These are phyloP conservation scores for Plagodis pulveraria DNA, from an alignment of 2,888 invertebrate genomes.

Conservation along the genomic window DNA sequence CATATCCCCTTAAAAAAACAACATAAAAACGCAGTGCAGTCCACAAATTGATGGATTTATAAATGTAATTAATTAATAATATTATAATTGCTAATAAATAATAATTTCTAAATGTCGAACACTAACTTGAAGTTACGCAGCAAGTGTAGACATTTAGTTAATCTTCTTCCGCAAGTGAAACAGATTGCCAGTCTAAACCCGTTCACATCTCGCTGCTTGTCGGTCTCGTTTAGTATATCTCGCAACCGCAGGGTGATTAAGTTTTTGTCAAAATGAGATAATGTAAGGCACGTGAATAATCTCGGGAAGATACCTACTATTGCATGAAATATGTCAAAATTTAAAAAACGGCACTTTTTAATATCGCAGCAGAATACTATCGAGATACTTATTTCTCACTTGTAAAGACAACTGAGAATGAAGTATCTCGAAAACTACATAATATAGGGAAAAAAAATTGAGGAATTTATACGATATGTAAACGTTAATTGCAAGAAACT, in stretches of 20 bases:
- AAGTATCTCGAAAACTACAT: not conserved
- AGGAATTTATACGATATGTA: not conserved
- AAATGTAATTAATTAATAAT: too few species aligned
- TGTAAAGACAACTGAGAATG: not conserved
- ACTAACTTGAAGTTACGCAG: not conserved
- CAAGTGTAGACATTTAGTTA: not conserved
- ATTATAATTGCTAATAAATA: too few species aligned
- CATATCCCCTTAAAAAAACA: not conserved
- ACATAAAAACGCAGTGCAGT: too few species aligned
- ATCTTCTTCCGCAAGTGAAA: not conserved
- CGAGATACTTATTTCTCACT: too few species aligned
- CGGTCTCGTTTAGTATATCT: conserved; percentile 4
- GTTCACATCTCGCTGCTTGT: not conserved
- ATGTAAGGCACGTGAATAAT: not conserved
- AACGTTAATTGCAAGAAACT: not conserved
- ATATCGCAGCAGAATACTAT: not conserved
- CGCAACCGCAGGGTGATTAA: not conserved
- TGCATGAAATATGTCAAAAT: not conserved
- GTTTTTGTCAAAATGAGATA: not conserved
- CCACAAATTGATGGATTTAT: too few species aligned
- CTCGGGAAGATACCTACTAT: conserved; percentile 1
- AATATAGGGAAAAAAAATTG: not conserved
- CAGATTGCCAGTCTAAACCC: not conserved
- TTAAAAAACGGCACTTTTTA: not conserved
- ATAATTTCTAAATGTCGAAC: too few species aligned